Base-by-base conservation (phyloP, 2,113 vertebrate genomes). In the Pelusios castaneus region DNA sequence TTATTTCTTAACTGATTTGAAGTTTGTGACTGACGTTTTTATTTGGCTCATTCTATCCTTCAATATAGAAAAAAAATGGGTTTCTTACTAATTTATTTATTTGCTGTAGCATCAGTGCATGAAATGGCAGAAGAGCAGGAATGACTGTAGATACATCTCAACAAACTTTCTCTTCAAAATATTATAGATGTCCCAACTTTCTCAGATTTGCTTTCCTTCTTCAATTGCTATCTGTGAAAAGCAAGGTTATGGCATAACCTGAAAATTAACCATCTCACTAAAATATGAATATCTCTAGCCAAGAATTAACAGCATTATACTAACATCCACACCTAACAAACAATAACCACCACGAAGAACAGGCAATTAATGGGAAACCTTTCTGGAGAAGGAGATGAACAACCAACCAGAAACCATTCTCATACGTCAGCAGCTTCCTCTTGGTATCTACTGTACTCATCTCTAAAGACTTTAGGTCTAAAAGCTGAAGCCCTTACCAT, bases 341-440 rank as follows among this genome's bases (percentile, higher is more conserved):
- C 47, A 58, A 34, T 1, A 0, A n/a, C 9, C 22, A 88, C 22
- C 25, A 84, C 54, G 88, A 86, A 45, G 5, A 3, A 41, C 10
- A 41, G 3, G 4, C 22, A 89, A 4, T 45, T 13, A 24, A 54
- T 21, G 6, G 22, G 12, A 82, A 82, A 49, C 3, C 21, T 5
- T 34, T n/a, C 9, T 49, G 9, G 2, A 10, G 5, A 76, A 9
- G 51, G 82, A 80, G 17, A 4, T 63, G 19, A 91, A 83, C 19
- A 56, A 41, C 19, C 8, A 25, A 67, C 11, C 4, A 89, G 6
- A 85, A 22, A 2, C 34, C 70, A 6, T 8, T 85, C 60, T 76
- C 29, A 22, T 45, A 75, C 4, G 34, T 55, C 14, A 29, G 47
- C 2, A 52, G 47, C 3, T 38, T 47, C 0, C 0, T 31, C 63